Base-by-base conservation (phyloP, 2,888 invertebrate species). In the Leptinotarsa tumamoca region DNA sequence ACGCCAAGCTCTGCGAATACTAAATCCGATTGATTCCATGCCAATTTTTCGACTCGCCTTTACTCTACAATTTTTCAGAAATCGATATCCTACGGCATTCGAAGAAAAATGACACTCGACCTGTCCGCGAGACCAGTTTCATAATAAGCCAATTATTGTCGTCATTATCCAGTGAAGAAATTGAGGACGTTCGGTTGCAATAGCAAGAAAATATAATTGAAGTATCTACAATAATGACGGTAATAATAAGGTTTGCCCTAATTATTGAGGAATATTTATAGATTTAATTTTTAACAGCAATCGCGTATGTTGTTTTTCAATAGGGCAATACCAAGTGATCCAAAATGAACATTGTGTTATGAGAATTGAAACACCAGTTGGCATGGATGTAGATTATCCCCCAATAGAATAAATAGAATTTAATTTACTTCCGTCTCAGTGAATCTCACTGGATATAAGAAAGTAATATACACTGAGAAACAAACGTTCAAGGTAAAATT, bases 71-170 rank as follows among this genome's bases (percentile, higher is more conserved):
- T 51, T 75, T 69, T 72, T 72, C 67, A 72, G 77, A 74, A 77
- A 70, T 70, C 70, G 72, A 74, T 73, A 68, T 54, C 74, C 66
- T 68, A 63, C 72, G 67, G 72, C 61, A 68, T 73, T 78, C 75
- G 73, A 73, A 43, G 78, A 75, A 78, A 71, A 78, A 75, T 75
- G 63, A 68, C 70, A 71, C 71, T 70, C 71, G 70, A 33, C 67
- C 58, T 49, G 61, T 27, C 51, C 67, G 54, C 27, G 63, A 63
- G 72, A 74, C 74, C 74, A 67, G 71, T 73, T 78, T 75, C 75
- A 63, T 73, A 79, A 77, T 77, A 76, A 75, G 75, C 76, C 79
- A 80, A 82, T 78, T 78, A 74, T 78, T 72, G 75, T 76, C 61
- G 67, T 76, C 73, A 76, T 76, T 76, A 76, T 76, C 56, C 69